Evolutionary conservation across 2,797 vertebrate genomes (phyloP), one percentile per base, ranked within the genome.

Genomic region (Sebastes kiyomatsui): DNA sequence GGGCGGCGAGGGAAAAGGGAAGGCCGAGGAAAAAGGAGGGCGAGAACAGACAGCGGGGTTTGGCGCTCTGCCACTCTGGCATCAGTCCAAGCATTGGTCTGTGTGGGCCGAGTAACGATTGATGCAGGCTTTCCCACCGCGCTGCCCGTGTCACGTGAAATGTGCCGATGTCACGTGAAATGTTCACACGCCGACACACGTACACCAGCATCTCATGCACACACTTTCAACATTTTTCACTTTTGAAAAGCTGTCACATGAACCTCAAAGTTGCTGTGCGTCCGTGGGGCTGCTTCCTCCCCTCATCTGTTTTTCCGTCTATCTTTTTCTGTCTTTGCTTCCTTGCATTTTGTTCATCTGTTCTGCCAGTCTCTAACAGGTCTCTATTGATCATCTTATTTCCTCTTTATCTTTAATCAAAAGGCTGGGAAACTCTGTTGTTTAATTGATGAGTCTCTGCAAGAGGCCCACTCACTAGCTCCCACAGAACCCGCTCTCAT

Each of bases 371-470:
- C 86, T 89, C 80, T 92, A 93, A 94, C 81, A 88, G 92, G 87
- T 94, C 92, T 88, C 91, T 90, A 95, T 95, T 95, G 95, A 96
- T 96, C 94, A 90, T 93, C 88, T 77, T 81, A 90, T 94, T 95
- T 96, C 93, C 93, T 94, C 95, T 96, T 96, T 95, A 96, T 95
- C 94, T 95, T 96, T 96, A 95, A 96, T 96, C 95, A 96, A 96
- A 96, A 95, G 94, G 87, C 90, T 90, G 88, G 90, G 87, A 92
- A 94, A 92, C 87, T 93, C 92, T 95, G 95, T 95, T 96, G 95
- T 96, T 96, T 96, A 95, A 96, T 96, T 93, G 92, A 96, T 96
- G 94, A 96, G 92, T 73, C 88, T 84, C 90, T 90, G 87, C 20
- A 74, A 89, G 90, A 88, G 84, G 90, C 94, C 93, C 92, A 92